phyloP scores from a whole-genome alignment of 2,888 invertebrate genomes.

The Drosophila borealis region DNA sequence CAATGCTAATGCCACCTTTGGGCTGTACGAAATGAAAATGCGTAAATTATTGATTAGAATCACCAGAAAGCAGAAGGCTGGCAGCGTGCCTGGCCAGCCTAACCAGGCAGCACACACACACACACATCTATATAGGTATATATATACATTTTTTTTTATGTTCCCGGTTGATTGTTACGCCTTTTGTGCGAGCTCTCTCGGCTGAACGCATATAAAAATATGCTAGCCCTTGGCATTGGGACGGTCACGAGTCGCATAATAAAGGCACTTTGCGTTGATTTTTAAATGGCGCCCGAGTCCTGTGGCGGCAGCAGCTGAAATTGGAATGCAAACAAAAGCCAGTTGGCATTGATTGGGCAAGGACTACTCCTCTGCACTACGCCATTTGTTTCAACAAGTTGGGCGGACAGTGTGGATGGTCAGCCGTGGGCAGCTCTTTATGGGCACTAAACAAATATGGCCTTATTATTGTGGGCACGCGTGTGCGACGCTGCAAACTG shows the following conservation, averaged over 20 bases:
- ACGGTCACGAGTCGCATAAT: slow-evolving; percentile 64
- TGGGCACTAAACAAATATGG: slow-evolving; percentile 56
- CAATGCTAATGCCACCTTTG: slow-evolving; percentile 75
- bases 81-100: slow-evolving; percentile 23
- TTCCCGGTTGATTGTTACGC: slow-evolving; percentile 64
- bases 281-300: slow-evolving; percentile 66
- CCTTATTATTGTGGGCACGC: slow-evolving; percentile 56
- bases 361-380: slow-evolving; percentile 26
- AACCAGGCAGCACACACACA: slow-evolving; percentile 8
- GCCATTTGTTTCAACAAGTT: slow-evolving; percentile 67
- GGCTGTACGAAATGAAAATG: slow-evolving; percentile 73
- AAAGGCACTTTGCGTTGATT: slow-evolving; percentile 78
- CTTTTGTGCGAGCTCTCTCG: slow-evolving; percentile 52
- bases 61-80: slow-evolving; percentile 56
- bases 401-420: slow-evolving; percentile 20
- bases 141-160: slow-evolving; percentile 47
- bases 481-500: slow-evolving; percentile 42
- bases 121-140: background rate
- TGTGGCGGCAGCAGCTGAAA: slow-evolving; percentile 37
- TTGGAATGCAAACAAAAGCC: slow-evolving; percentile 69
- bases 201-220: slow-evolving; percentile 54
- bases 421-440: slow-evolving; percentile 47
- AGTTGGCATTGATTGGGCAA: slow-evolving; percentile 67
- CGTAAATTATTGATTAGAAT: slow-evolving; percentile 80
- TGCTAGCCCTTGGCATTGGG: slow-evolving; percentile 56